Evolutionary conservation across 1,140 invertebrate genomes (phyloP).

Genomic region (Littorina saxatilis): DNA sequence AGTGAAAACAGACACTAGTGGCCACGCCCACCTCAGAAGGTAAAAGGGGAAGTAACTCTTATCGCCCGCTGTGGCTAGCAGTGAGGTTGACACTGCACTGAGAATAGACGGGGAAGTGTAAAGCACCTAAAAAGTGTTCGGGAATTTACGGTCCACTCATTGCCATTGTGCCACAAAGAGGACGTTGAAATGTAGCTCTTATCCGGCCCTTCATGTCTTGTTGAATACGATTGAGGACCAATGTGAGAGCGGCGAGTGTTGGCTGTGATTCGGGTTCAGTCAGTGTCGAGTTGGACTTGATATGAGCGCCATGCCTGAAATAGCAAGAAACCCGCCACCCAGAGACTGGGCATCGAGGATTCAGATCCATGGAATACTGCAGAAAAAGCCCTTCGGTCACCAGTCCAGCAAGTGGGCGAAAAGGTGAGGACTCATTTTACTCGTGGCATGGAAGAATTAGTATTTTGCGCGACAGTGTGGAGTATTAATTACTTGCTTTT

Average conservation of each 20-base stretch:
- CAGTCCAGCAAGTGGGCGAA: conserved; percentile 63
- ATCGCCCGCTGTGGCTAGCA: background rate
- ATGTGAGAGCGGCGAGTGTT: too few relatives aligned
- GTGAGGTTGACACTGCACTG: background rate
- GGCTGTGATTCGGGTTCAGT: background rate
- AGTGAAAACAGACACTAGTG: too few relatives aligned
- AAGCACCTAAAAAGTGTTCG: too few relatives aligned
- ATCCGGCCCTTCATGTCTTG: too few relatives aligned
- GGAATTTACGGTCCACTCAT: too few relatives aligned
- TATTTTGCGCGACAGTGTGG: too few relatives aligned
- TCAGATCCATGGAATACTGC: conserved; percentile 54
- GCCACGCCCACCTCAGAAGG: conserved; percentile 3
- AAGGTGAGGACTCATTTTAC: too few relatives aligned
- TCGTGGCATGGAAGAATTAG: too few relatives aligned
- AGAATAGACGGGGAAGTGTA: conserved; percentile 23
- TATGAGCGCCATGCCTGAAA: conserved; percentile 53
- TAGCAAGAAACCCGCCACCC: conserved; percentile 28
- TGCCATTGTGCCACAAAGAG: too few relatives aligned
- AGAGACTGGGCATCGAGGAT: conserved; percentile 46
- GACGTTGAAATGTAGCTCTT: too few relatives aligned
- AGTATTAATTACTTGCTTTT: too few relatives aligned
- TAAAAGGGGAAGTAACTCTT: conserved; percentile 36
- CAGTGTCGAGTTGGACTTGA: background rate
- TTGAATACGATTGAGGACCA: too few relatives aligned
- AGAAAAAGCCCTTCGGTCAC: conserved; percentile 60